Evolutionary conservation across 2,797 vertebrate genomes (phyloP).

Genomic region (Hippocampus kuda): DNA sequence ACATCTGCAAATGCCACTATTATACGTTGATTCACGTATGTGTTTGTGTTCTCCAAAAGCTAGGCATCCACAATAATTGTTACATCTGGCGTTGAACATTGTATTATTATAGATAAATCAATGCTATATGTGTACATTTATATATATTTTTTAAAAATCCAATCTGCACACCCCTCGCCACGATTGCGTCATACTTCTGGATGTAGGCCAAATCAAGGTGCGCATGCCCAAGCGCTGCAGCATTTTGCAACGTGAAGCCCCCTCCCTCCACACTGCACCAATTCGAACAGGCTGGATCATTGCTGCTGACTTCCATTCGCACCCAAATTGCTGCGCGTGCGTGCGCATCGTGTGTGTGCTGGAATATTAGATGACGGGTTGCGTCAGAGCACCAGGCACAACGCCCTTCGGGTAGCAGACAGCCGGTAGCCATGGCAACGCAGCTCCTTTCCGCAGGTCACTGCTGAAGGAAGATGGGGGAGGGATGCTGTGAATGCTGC

Average conservation of each 20-base stretch:
- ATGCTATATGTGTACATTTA: not conserved
- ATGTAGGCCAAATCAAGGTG: slow-evolving; percentile 29
- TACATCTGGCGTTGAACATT: not conserved
- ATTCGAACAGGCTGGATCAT: not conserved
- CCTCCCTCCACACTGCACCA: not conserved
- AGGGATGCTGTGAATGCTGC: slow-evolving; percentile 24
- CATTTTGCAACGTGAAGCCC: slow-evolving; percentile 24
- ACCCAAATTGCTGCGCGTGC: not conserved
- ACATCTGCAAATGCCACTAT: slow-evolving; percentile 24
- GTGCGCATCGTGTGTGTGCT: not conserved
- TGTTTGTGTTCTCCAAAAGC: not conserved
- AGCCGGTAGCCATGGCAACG: slow-evolving; percentile 58
- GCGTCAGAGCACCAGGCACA: slow-evolving; percentile 24
- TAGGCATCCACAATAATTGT: not conserved
- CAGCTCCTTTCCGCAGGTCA: slow-evolving; percentile 28
- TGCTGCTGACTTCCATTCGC: not conserved
- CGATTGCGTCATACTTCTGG: slow-evolving; percentile 7
- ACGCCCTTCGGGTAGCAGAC: slow-evolving; percentile 25
- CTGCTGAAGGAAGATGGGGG: slow-evolving; percentile 18
- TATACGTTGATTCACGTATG: not conserved
- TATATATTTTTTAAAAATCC: not conserved
- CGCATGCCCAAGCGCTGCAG: slow-evolving; percentile 28
- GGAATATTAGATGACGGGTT: slow-evolving; percentile 27
- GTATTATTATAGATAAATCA: not conserved
- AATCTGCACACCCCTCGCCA: not conserved